Evolutionary conservation across 2,113 vertebrate genomes (phyloP), one percentile per base, ranked within the genome.

Genomic region (Stigmatopora nigra): DNA sequence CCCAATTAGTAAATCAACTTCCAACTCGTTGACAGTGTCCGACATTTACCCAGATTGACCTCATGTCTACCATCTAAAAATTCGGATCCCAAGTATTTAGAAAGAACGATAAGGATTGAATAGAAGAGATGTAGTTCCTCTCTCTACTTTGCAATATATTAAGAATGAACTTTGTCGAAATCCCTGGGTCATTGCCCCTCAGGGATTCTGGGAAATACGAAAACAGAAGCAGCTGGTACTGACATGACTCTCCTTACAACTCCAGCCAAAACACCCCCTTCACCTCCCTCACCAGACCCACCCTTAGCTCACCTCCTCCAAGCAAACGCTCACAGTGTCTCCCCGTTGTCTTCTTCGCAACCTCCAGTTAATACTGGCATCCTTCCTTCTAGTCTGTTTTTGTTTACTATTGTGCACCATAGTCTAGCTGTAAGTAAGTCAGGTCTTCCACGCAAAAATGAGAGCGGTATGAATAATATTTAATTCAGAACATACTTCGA

Each of bases 171-270:
- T 75, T 73, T 73, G 55, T 53, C 67, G 65, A 76, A 65, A 75
- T 69, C 53, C 68, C 16, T 64, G 63, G 67, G 59, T 72, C 63
- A 52, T 41, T 15, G 15, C 19, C 69, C 64, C 73, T 25, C 61
- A 45, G 51, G 78, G 70, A 73, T 77, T 31, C 70, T 69, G 81
- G 81, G 65, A 79, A 79, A 77, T 76, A 71, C 47, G 60, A 67
- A 60, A 57, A 56, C 55, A 69, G 65, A 71, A 69, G 71, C 69
- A 79, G 78, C 77, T 79, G 77, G 69, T 67, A 67, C 75, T 71
- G 73, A 73, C 79, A 75, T 45, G 63, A 68, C 69, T 64, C 65
- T 55, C 62, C 57, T 64, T 59, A 68, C 71, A 69, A 65, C 75
- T 73, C 56, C 20, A 70, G 64, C 68, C 68, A 53, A 72, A 67